These are phyloP conservation scores for Protonibea diacanthus DNA, from an alignment of 2,797 vertebrate genomes.

Conservation along the genomic window DNA sequence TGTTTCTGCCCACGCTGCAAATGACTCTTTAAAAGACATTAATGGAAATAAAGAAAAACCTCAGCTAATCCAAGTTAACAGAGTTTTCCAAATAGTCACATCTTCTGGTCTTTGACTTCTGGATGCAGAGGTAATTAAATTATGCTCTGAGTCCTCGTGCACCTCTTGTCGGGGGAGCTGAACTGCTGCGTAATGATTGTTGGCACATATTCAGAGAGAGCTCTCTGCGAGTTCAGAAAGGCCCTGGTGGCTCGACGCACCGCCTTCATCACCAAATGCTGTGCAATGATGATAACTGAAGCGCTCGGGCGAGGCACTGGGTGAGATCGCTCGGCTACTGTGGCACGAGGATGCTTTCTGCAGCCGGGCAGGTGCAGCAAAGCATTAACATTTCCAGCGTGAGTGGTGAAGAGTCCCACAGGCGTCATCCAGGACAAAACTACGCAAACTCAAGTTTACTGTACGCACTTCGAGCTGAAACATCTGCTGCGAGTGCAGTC, in stretches of 20 bases:
- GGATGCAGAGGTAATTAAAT: conserved; percentile 42
- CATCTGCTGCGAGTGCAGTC: conserved; percentile 14
- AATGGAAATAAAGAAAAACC: conserved; percentile 5
- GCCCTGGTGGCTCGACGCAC: neutral
- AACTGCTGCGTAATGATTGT: conserved; percentile 34
- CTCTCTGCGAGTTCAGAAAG: conserved; percentile 16
- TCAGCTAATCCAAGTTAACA: neutral
- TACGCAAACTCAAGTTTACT: neutral
- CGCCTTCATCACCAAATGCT: neutral
- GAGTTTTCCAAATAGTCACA: conserved; percentile 19
- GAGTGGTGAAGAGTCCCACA: neutral
- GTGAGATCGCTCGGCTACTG: neutral
- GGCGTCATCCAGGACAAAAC: conserved; percentile 3
- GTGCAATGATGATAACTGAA: neutral
- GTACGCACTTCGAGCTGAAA: neutral
- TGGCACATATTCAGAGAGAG: conserved; percentile 26
- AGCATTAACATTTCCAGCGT: neutral
- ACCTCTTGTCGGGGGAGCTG: neutral
- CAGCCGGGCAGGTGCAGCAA: neutral
- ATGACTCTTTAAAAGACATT: conserved; percentile 23
- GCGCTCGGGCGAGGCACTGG: neutral
- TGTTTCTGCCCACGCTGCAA: conserved; percentile 45
- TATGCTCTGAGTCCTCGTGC: neutral
- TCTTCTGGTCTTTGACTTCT: conserved; percentile 14
- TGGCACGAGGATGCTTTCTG: neutral